Evolutionary conservation across 2,797 vertebrate genomes (phyloP).

Genomic region (Periophthalmus magnuspinnatus): DNA sequence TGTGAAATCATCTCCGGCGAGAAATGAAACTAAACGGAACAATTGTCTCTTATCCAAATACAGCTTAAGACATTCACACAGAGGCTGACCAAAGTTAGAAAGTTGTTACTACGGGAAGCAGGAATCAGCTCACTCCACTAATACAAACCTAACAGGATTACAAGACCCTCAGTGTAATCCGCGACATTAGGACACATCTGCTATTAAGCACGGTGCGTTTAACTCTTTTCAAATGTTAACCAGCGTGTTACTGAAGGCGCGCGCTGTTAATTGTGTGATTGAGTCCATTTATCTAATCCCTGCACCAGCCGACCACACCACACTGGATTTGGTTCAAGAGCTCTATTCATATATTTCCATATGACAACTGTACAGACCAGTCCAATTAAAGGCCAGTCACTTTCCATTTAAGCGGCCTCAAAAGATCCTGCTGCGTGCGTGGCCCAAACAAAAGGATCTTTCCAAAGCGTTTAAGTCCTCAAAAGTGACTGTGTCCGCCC

Average conservation of each 20-base stretch:
- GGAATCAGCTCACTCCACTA: slow-evolving; percentile 18
- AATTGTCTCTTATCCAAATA: slow-evolving; percentile 48
- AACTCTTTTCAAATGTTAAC: slow-evolving; percentile 78
- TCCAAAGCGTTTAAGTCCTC: slow-evolving; percentile 76
- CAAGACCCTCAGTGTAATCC: slow-evolving; percentile 63
- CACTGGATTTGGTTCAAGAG: slow-evolving; percentile 83
- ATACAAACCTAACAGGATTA: slow-evolving; percentile 66
- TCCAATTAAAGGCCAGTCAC: slow-evolving; percentile 82
- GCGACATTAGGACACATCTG: slow-evolving; percentile 71
- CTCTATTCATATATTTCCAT: slow-evolving; percentile 86
- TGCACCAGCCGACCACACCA: slow-evolving; percentile 59
- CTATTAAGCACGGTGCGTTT: slow-evolving; percentile 52
- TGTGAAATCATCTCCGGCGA: slow-evolving; percentile 57
- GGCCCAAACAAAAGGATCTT: slow-evolving; percentile 86
- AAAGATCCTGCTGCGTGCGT: slow-evolving; percentile 72
- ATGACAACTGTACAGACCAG: slow-evolving; percentile 79
- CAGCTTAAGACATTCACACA: slow-evolving; percentile 8
- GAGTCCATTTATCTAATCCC: slow-evolving; percentile 83
- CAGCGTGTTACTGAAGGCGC: slow-evolving; percentile 66
- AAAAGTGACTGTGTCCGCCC: slow-evolving; percentile 68
- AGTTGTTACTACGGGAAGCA: not conserved
- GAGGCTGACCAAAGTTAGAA: not conserved
- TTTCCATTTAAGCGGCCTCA: slow-evolving; percentile 71
- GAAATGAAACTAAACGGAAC: slow-evolving; percentile 63
- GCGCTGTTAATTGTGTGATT: slow-evolving; percentile 79